Percentiles rank a stretch among this genome's conserved stretches.
phyloP scores from a whole-genome alignment of 2,113 vertebrate species.

The Poecile atricapillus region DNA sequence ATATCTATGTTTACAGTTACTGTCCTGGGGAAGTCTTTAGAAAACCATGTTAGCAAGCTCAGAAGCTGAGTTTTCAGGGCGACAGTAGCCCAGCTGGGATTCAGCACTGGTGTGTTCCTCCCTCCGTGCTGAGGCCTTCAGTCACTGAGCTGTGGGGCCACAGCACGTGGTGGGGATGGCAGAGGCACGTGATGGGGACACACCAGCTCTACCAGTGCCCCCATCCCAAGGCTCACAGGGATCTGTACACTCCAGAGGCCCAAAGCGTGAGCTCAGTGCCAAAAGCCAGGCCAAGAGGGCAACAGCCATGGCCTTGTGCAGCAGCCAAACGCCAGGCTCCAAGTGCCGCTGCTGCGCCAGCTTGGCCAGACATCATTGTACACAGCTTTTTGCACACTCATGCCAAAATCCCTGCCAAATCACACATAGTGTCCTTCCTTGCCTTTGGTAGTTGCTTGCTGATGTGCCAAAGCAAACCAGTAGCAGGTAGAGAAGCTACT shows the following conservation, averaged over 20 bases:
- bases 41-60: no score
- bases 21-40: no score
- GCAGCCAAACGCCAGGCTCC: not conserved
- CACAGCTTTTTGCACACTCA: not conserved
- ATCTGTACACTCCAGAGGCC: not conserved
- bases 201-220: fast-evolving
- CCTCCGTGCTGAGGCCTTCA: not conserved
- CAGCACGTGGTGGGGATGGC: fast-evolving
- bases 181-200: fast-evolving
- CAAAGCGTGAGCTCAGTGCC: not conserved
- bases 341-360: fast-evolving
- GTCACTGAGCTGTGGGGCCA: fast-evolving
- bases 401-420: not conserved
- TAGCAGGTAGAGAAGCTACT: not conserved
- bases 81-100: not conserved
- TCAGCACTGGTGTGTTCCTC: not conserved
- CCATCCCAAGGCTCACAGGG: fast-evolving
- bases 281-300: not conserved
- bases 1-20: no score
- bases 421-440: not conserved
- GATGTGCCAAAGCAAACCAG: not conserved
- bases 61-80: no score
- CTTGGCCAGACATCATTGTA: not conserved
- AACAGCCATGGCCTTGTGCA: not conserved
- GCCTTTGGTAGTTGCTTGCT: not conserved